Evolutionary conservation across 37 sponge, comb jelly and placozoan genomes (phyloP), one percentile per base, ranked within the genome.

Genomic region (Geodia barretti): DNA sequence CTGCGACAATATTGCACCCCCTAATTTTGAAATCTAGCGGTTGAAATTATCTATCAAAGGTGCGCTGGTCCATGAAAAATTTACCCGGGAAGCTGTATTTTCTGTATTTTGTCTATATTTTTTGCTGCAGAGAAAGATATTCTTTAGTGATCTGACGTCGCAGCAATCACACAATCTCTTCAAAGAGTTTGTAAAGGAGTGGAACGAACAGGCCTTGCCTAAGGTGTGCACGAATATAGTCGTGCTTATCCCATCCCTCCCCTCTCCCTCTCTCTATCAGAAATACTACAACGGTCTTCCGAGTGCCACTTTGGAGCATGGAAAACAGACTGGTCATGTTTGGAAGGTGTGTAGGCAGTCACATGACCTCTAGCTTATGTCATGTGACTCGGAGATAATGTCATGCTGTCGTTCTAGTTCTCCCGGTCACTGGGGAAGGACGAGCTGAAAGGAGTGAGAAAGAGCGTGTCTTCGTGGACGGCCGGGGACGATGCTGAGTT

Each of bases 141-240:
- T 72, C 64, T 94, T 94, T 63, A 87, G 82, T 72, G 89, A 94
- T 23, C 59, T 94, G 38, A 70, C 76, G 3, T 87, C 91, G 14
- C 75, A 80, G 0, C 73, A 95, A 66, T 82, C 96, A 25, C 81
- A 85, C 47, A 86, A 85, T n/a, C 65, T 85, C 33, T 95, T 95
- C 78, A 89, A 81, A 72, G 89, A 85, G 68, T 95, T 95, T 89
- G 92, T 88, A 7, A 66, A 60, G 28, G 82, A 85, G 43, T 95
- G 96, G 96, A 95, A 95, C 79, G 74, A 54, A 73, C 90, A 87
- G 8, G 26, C 40, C 7, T 77, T 95, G 37, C 69, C 81, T 38
- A 80, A 89, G 79, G 95, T 94, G 11, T 3, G 73, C 26, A 14
- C 11, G 54, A 17, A 14, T 7, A 14, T 7, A 17, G 54, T 17